A percentile compares a stretch with the other conserved stretches of the same genome.
Conservation (phyloP, 2,797 vertebrate species). For the Anabas testudineus region DNA sequence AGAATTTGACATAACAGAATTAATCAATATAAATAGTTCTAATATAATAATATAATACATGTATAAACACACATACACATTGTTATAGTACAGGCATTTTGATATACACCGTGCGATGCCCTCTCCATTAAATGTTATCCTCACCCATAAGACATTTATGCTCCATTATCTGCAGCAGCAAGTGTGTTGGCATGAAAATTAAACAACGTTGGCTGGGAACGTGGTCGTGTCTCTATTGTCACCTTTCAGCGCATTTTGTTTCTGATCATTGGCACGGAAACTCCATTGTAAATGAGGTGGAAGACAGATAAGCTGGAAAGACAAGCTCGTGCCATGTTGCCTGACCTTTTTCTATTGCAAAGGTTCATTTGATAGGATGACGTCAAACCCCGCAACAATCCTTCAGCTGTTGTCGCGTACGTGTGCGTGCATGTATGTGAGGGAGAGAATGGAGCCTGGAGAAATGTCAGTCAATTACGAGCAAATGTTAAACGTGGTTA, state of each 20-base stretch:
- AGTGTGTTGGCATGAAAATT: neutral
- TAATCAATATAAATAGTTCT: too few relatives aligned
- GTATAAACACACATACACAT: neutral
- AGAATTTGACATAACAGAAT: neutral
- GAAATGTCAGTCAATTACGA: constrained; percentile 7
- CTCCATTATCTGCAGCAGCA: constrained; percentile 7
- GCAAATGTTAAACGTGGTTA: neutral
- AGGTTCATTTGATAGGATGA: constrained; percentile 23
- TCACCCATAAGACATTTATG: neutral
- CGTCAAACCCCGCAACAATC: constrained; percentile 23
- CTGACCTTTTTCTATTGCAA: constrained; percentile 28
- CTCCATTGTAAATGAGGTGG: constrained; percentile 2
- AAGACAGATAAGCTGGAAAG: constrained; percentile 17
- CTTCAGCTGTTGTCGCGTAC: neutral
- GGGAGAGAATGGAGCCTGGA: neutral
- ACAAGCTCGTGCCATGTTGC: constrained; percentile 9
- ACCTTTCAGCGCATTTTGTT: constrained; percentile 3
- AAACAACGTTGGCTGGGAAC: constrained; percentile 1
- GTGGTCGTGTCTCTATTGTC: neutral
- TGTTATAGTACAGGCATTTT: neutral
- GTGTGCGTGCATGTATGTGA: neutral
- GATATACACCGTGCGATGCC: neutral
- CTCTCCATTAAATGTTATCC: neutral
- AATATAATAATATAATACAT: too few relatives aligned
- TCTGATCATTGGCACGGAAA: constrained; percentile 10